phyloP scores from a whole-genome alignment of 2,797 vertebrate species.

The Okamejei kenojei region DNA sequence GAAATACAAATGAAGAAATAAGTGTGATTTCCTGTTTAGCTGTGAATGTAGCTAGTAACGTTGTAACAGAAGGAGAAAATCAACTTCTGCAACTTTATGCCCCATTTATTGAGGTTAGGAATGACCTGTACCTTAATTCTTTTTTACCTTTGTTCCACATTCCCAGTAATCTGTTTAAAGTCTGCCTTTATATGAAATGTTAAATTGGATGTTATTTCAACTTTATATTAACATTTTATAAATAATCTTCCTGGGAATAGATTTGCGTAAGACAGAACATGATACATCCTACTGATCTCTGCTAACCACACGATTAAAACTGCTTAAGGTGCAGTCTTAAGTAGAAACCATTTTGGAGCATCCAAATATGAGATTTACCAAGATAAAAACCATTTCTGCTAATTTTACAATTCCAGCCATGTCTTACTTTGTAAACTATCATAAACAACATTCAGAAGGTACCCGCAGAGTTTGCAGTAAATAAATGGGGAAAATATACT shows the following conservation, averaged over 20 bases:
- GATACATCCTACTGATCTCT: not conserved
- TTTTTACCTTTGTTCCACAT: not conserved
- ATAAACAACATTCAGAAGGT: not conserved
- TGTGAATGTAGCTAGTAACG: not conserved
- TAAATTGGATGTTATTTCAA: slow-evolving; percentile 1
- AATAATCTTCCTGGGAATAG: not conserved
- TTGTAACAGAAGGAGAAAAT: not conserved
- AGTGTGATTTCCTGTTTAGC: not conserved
- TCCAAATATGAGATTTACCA: not conserved
- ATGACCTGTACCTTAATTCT: not conserved
- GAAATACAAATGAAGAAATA: not conserved
- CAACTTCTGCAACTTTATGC: not conserved
- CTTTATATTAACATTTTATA: not conserved
- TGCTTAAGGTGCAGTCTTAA: too few relatives aligned
- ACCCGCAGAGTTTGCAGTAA: not conserved
- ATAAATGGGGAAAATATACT: not conserved
- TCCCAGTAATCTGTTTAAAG: not conserved
- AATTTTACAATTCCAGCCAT: not conserved
- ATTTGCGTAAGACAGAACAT: not conserved
- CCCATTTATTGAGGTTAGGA: not conserved
- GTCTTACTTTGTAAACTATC: not conserved
- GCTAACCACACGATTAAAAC: not conserved
- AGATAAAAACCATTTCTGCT: not conserved
- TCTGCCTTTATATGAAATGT: not conserved
- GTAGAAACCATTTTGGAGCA: not conserved